Evolutionary conservation across 2,888 invertebrate genomes (phyloP), one percentile per base, ranked within the genome.

Genomic region (Thymelicus acteon): DNA sequence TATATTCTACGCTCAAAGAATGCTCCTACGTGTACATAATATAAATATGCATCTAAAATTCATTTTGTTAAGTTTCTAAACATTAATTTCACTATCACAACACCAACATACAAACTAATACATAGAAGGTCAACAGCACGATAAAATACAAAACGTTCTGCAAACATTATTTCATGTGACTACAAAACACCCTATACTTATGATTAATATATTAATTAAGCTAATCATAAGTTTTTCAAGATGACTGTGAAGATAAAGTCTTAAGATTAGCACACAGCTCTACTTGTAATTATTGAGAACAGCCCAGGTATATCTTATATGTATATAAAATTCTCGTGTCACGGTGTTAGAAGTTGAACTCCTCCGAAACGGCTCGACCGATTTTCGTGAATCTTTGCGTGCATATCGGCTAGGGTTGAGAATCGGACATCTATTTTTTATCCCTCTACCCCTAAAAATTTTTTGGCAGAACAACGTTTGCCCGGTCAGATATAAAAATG

Each of bases 21-120:
- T 52, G 48, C 48, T 48, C 15, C 19, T 4, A 44, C 19, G 15
- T 60, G 31, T 19, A 13, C 39, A 60, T 40, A 44, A 3, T n/a
- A 60, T 60, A 60, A 39, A 40, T 39, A 40, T n/a, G n/a, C n/a
- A n/a, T 60, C 60, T 60, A 39, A 39, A 60, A n/a, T 7, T 40
- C 3, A 6, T 39, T 40, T 40, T n/a, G 39, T 44, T 47, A 62
- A 61, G 54, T 54, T 54, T 54, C 24, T 54, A 54, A 54, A 54
- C 54, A 54, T 24, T 54, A 54, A 54, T 49, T 48, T 63, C 63
- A 63, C 63, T 63, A 63, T 63, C 52, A 63, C 63, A 52, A 52
- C 52, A 63, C 52, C 10, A 39, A 52, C 54, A 54, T n/a, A 63
- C 49, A 63, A 19, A 19, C 19, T 19, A 37, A 63, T 40, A 40